phyloP scores from a whole-genome alignment of 2,113 vertebrate species.

The Psammodynastes pulverulentus region DNA sequence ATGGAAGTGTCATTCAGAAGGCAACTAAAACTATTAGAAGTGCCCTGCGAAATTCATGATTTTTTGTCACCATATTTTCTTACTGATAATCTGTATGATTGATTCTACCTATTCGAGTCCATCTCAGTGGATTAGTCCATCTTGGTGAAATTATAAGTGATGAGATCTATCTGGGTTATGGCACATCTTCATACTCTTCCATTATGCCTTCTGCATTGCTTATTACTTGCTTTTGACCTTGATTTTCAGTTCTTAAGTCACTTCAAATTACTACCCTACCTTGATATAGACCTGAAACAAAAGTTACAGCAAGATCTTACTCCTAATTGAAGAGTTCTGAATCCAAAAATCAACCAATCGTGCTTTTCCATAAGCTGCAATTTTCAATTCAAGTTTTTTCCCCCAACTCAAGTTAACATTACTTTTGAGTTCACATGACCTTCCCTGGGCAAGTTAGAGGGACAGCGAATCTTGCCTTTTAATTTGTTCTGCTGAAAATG shows the following conservation, averaged over 20 bases:
- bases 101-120: background rate
- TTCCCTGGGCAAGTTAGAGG: background rate
- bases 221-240: background rate
- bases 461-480: background rate
- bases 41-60: background rate
- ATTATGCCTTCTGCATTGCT: background rate
- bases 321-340: background rate
- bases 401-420: background rate
- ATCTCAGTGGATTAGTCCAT: background rate
- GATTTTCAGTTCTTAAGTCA: background rate
- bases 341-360: background rate
- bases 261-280: background rate
- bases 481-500: background rate
- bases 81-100: background rate
- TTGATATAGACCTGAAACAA: background rate
- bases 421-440: background rate
- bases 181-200: background rate
- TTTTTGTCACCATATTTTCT: background rate
- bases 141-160: background rate
- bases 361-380: background rate
- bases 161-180: background rate
- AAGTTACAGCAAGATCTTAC: background rate
- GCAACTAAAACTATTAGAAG: background rate
- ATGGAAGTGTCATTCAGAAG: background rate
- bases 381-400: background rate